Conservation (phyloP, 1,140 invertebrate genomes). For the Drosophila pachea region DNA sequence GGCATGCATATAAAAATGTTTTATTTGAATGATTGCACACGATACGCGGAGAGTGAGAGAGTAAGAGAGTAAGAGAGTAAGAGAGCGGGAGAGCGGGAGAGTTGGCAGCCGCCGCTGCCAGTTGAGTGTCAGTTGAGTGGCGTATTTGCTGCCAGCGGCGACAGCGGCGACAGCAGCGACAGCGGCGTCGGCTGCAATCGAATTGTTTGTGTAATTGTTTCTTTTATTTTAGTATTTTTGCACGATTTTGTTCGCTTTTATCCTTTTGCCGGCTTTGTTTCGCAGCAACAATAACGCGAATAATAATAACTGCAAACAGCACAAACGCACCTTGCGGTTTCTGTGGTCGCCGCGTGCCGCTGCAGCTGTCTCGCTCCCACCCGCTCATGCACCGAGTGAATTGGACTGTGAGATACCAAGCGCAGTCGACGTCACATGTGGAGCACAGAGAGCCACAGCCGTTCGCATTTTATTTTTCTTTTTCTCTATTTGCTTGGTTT, state of each 20-base stretch:
- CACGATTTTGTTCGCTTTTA: conserved; percentile 14
- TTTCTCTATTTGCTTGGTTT: neutral
- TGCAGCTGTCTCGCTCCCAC: conserved; percentile 4
- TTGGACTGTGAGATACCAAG: conserved; percentile 64
- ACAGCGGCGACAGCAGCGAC: conserved; percentile 34
- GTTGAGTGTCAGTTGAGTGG: conserved; percentile 54
- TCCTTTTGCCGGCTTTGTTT: conserved; percentile 48
- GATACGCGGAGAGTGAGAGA: conserved; percentile 1
- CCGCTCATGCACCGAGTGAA: conserved; percentile 39
- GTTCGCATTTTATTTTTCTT: conserved; percentile 3
- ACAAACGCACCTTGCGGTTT: conserved; percentile 73
- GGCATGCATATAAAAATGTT: conserved; percentile 54
- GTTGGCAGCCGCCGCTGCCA: conserved; percentile 14
- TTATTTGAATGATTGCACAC: conserved; percentile 74
- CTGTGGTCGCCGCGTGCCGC: conserved; percentile 52
- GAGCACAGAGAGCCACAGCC: conserved; percentile 3
- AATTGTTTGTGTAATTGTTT: conserved; percentile 55
- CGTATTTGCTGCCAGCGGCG: conserved; percentile 42
- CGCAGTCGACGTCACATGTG: conserved; percentile 28
- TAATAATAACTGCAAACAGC: conserved; percentile 46
- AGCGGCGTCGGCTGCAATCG: conserved; percentile 37
- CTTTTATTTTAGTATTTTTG: conserved; percentile 25
- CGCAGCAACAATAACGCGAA: conserved; percentile 48
- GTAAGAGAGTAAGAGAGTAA: too few species aligned
- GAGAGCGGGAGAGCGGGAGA: neutral